Evolutionary conservation across 2,113 vertebrate genomes (phyloP).

Genomic region (Nesospiza acunhae): DNA sequence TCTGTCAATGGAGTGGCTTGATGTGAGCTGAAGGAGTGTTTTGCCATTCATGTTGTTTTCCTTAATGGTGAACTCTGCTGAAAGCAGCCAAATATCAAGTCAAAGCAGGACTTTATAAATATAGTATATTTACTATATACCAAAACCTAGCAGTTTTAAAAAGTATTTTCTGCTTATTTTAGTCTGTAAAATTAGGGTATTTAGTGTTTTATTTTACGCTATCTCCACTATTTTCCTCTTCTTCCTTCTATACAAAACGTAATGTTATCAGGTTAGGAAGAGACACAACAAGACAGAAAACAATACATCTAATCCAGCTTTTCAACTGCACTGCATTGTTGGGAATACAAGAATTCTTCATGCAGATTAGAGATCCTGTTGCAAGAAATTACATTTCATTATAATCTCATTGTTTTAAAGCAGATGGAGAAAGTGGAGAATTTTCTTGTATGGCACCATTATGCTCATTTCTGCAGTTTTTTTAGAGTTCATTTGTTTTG

Average conservation of each 20-base stretch:
- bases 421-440: neutral
- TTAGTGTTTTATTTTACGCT: neutral
- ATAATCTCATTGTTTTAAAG: neutral
- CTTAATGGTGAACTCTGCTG: neutral
- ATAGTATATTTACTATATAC: neutral
- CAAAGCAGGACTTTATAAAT: neutral
- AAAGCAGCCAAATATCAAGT: neutral
- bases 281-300: neutral
- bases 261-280: neutral
- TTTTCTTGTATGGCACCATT: neutral
- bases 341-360: neutral
- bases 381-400: neutral
- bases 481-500: neutral
- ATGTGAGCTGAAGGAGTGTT: neutral
- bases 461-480: neutral
- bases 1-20: neutral
- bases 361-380: neutral
- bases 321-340: neutral
- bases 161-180: neutral
- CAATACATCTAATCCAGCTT: neutral
- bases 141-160: fast-evolving
- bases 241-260: neutral
- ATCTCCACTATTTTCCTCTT: neutral
- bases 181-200: neutral
- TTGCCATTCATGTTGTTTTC: neutral